Evolutionary conservation across 2,888 invertebrate genomes (phyloP), one percentile per base, ranked within the genome.

Genomic region (Therioaphis trifolii): DNA sequence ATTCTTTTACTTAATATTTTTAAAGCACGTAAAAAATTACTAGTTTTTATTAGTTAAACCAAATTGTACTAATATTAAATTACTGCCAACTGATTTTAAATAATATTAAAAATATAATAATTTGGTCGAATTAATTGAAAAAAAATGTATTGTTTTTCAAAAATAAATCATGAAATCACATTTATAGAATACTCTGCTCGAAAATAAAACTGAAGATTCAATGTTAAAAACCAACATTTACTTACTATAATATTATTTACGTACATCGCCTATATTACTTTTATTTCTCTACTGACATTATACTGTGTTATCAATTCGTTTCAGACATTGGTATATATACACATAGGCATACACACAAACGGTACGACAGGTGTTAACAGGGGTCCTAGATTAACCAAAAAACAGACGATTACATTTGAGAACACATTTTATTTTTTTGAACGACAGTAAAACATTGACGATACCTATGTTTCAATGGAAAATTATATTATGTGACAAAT

Each of bases 321-420:
- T 24, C 52, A 68, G 1, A 29, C 29, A 49, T 9, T n/a, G 21
- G 18, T 5, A 43, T 18, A 58, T 35, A 74, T n/a, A n/a, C n/a
- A n/a, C n/a, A n/a, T n/a, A n/a, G n/a, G n/a, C n/a, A n/a, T n/a
- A n/a, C 40, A 58, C 40, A 46, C n/a, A 61, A 29, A 58, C 15
- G 24, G n/a, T 40, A 55, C 72, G 71, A 63, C 80, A 82, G 80
- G 80, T 82, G 80, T 72, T 82, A 82, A 82, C 72, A 24, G 71
- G 46, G 72, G 80, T 58, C 63, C 35, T 21, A 14, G 29, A 61
- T 55, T 61, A 82, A 72, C 80, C 80, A 82, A 49, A 63, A 82
- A 63, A 68, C 72, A 46, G 35, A 4, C 46, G 72, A 71, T 58
- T 79, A 43, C 35, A 68, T 76, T 63, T 46, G 52, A 78, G 40